These are phyloP conservation scores for Zaprionus obscuricornis DNA, from an alignment of 2,888 invertebrate genomes.

Conservation along the genomic window DNA sequence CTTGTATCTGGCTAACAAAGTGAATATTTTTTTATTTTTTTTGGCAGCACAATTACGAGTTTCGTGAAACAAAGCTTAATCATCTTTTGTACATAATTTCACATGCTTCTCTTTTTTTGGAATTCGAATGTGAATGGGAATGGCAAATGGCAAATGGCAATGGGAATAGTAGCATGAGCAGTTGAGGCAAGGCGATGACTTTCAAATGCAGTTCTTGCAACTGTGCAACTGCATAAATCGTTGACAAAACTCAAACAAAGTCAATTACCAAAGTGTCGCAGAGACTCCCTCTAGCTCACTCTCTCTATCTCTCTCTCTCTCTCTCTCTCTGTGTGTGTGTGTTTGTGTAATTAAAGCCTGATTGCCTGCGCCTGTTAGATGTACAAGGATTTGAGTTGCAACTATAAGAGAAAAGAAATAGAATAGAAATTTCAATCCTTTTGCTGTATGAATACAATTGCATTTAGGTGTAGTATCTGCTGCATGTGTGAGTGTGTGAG, in stretches of 20 bases:
- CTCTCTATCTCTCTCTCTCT: conserved; percentile 1
- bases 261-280: conserved; percentile 63
- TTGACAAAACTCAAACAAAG: conserved; percentile 56
- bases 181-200: too few species aligned
- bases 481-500: conserved; percentile 33
- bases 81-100: conserved; percentile 65
- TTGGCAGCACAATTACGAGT: too few species aligned
- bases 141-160: conserved; percentile 3
- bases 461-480: conserved; percentile 1
- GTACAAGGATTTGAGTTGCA: conserved; percentile 35
- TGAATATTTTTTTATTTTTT: too few species aligned
- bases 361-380: conserved; percentile 69
- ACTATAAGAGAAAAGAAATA: too few species aligned
- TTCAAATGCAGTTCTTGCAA: conserved; percentile 13
- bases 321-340: conserved; percentile 10
- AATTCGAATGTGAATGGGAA: not conserved
- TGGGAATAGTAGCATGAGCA: too few species aligned
- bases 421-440: conserved; percentile 59
- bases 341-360: conserved; percentile 80
- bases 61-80: too few species aligned
- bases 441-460: conserved; percentile 30
- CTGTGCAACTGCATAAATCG: conserved; percentile 14
- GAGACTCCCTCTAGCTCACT: conserved; percentile 36
- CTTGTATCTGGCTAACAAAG: too few species aligned
- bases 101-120: conserved; percentile 1